Base-by-base conservation (phyloP, 2,888 invertebrate genomes). In the Xanthorhoe spadicearia region DNA sequence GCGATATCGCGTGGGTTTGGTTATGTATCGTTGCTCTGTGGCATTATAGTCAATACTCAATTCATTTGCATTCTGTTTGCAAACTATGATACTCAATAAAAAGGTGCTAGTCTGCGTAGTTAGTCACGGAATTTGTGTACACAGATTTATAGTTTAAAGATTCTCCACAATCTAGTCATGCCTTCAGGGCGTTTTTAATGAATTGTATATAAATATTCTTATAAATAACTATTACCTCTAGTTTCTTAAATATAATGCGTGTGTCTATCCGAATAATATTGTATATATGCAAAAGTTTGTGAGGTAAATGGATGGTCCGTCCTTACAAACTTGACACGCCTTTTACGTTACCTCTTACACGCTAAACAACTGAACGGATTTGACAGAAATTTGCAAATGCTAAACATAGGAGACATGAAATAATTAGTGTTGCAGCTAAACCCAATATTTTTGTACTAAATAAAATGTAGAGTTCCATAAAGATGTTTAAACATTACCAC, bases 41-140 rank as follows among this genome's bases (percentile, higher is more conserved):
- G 10, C 8, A 38, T 2, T 38, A 38, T 35, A 13, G 38, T 32
- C 32, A 32, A 32, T 32, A 32, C 32, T 38, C 10, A 10, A 38
- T 10, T 38, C 18, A 18, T 38, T 13, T 54, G 19, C 13, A 54
- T 43, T 55, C 10, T 13, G 38, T 19, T n/a, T 49, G 57, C 23
- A 46, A 13, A 23, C 28, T 52, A 51, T 7, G 3, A 51, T 59
- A 51, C 59, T 48, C 49, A 19, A 52, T 60, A n/a, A 23, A 53
- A 61, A 61, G 61, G 61, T 61, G 53, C 54, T 54, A 61, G 48
- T 54, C 61, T 53, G 61, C 18, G n/a, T 48, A 28, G 43, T 48
- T 2, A 28, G 43, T 53, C 3, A 54, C 49, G 49, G 35, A 54
- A 32, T 32, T 35, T 19, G n/a, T 55, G 19, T 17, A 32, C 46